Evolutionary conservation across 2,888 invertebrate species (phyloP).

Genomic region (Crossocerus cetratus): DNA sequence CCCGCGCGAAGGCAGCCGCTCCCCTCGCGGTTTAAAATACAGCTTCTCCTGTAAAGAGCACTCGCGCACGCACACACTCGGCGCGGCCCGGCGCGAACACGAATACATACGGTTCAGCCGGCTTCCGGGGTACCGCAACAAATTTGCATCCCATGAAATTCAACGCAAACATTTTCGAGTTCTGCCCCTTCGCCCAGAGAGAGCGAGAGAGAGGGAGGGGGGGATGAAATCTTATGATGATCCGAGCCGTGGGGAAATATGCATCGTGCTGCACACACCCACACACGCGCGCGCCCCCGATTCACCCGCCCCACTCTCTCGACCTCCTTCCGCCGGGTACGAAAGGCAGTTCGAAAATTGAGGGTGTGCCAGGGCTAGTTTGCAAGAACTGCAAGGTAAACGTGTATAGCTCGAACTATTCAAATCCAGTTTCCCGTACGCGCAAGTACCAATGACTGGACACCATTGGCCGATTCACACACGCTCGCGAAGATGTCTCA

Average conservation of each 20-base stretch:
- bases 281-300: background rate
- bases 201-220: background rate
- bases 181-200: no score
- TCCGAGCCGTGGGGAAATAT: background rate
- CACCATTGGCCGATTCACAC: no score
- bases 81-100: no score
- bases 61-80: background rate
- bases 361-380: no score
- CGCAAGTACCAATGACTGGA: no score
- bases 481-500: no score
- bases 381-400: no score
- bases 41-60: background rate
- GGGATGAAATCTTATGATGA: background rate
- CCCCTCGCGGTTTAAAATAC: background rate
- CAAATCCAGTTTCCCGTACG: no score
- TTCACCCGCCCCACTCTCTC: no score
- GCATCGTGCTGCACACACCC: background rate
- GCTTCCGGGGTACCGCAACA: background rate
- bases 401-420: background rate
- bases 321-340: no score
- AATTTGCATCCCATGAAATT: constrained; percentile 5
- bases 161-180: constrained; percentile 4
- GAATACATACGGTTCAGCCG: background rate
- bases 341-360: no score
- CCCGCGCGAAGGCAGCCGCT: background rate